These are phyloP conservation scores for Neoitamus cyanurus DNA, from an alignment of 2,888 invertebrate species.

Conservation along the genomic window DNA sequence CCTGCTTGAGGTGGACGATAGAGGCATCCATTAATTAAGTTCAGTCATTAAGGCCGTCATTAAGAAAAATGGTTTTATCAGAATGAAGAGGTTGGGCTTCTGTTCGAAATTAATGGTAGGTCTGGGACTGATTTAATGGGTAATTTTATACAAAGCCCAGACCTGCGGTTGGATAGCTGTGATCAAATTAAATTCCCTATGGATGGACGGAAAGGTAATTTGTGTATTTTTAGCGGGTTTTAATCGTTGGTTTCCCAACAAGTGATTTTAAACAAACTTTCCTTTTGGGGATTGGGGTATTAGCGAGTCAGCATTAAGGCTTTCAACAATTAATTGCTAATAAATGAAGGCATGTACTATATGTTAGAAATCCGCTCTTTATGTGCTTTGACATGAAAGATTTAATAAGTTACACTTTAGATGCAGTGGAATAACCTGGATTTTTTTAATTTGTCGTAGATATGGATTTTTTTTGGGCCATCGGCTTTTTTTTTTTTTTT, in stretches of 20 bases:
- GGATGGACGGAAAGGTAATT: neutral
- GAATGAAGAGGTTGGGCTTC: neutral
- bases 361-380: too few relatives aligned
- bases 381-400: neutral
- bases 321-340: neutral
- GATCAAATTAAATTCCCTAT: neutral
- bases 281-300: neutral
- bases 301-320: neutral
- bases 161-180: neutral
- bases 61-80: constrained; percentile 1
- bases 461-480: too few relatives aligned
- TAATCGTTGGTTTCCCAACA: neutral
- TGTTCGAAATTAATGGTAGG: neutral
- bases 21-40: neutral
- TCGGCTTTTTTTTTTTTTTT: too few relatives aligned
- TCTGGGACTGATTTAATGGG: neutral
- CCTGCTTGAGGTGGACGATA: neutral
- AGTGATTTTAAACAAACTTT: neutral
- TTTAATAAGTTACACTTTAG: too few relatives aligned
- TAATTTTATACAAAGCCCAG: neutral
- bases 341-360: neutral
- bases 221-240: neutral
- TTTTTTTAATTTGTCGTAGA: too few relatives aligned
- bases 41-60: neutral
- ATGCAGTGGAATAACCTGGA: too few relatives aligned